These are phyloP conservation scores for Myoxocephalus aenaeus DNA, from an alignment of 2,797 vertebrate genomes.

Conservation along the genomic window DNA sequence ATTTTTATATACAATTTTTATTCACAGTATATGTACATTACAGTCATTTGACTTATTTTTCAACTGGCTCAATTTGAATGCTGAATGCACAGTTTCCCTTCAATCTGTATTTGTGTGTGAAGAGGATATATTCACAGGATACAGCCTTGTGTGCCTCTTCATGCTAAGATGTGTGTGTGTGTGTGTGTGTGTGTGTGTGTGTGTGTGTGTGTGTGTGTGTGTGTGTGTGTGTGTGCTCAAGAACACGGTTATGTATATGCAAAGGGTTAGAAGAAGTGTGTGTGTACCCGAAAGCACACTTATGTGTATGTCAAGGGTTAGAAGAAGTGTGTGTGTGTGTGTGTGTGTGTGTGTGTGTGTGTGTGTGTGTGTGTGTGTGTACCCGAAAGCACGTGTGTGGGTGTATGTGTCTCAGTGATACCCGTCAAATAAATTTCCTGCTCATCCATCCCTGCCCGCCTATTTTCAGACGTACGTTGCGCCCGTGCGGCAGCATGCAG, in stretches of 20 bases:
- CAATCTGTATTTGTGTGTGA: background rate
- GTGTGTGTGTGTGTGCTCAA: constrained; percentile 40
- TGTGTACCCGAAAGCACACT: background rate
- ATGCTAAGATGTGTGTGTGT: background rate
- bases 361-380: constrained; percentile 31
- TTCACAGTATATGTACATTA: background rate
- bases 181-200: constrained; percentile 35
- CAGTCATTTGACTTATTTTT: background rate
- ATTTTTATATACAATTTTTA: background rate
- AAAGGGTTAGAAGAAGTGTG: background rate
- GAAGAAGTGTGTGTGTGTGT: background rate
- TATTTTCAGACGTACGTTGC: constrained; percentile 48
- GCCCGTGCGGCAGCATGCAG: constrained; percentile 45
- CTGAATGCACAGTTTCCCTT: background rate
- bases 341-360: constrained; percentile 24
- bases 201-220: constrained; percentile 21
- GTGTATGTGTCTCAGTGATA: constrained; percentile 44
- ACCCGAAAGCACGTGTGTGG: background rate
- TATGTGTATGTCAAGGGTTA: too few species aligned
- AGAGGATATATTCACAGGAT: background rate
- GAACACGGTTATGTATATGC: background rate
- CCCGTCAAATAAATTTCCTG: constrained; percentile 75
- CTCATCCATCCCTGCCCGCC: constrained; percentile 48
- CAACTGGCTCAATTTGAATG: background rate
- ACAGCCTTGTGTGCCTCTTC: background rate